Conservation (phyloP, 2,113 vertebrate genomes). For the Salminus brasiliensis region DNA sequence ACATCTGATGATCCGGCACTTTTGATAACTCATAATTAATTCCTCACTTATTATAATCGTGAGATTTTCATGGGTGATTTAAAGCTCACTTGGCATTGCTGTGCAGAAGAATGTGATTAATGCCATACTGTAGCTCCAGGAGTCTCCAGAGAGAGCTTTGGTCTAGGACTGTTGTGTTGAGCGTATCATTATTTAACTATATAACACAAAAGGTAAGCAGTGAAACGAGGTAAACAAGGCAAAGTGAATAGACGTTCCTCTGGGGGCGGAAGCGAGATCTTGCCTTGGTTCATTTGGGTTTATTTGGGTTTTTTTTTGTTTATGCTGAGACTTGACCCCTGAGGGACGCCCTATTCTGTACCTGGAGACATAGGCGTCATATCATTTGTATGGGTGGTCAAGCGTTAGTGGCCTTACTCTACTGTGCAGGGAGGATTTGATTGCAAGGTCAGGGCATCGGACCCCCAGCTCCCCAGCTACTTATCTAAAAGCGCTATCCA, state of each 20-base stretch:
- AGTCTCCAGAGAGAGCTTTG: constrained; percentile 20
- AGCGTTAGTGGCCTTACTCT: too few relatives aligned
- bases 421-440: too few relatives aligned
- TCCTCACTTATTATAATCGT: too few relatives aligned
- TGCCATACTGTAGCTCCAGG: constrained; percentile 5
- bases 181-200: constrained; percentile 23
- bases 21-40: too few relatives aligned
- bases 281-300: constrained; percentile 23
- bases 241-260: not conserved
- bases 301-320: too few relatives aligned
- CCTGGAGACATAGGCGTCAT: not conserved
- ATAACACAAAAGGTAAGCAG: constrained; percentile 49
- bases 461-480: too few relatives aligned
- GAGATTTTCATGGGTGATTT: too few relatives aligned
- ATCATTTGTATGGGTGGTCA: constrained; percentile 25
- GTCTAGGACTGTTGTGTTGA: constrained; percentile 29
- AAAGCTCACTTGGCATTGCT: constrained; percentile 30
- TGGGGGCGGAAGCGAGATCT: constrained; percentile 4
- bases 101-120: constrained; percentile 22
- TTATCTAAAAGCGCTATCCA: too few relatives aligned
- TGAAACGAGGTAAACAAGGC: constrained; percentile 2
- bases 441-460: too few relatives aligned
- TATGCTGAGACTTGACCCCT: constrained; percentile 20
- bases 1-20: too few relatives aligned
- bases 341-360: not conserved